Evolutionary conservation across 2,888 invertebrate species (phyloP).

Genomic region (Muschampia plurimacula): DNA sequence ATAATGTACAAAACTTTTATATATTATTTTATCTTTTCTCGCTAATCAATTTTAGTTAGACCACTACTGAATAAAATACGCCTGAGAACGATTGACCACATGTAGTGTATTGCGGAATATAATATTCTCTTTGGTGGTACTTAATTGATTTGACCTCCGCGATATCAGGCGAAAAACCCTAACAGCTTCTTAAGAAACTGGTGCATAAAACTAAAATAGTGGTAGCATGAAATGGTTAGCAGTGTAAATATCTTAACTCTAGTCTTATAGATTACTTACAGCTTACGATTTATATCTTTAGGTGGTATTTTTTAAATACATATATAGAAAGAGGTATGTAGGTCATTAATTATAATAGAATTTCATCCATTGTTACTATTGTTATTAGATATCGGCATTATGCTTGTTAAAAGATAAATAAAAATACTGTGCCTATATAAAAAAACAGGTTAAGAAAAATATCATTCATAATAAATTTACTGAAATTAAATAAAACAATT

Average conservation of each 20-base stretch:
- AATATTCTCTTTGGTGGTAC: conserved; percentile 24
- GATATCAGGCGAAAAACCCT: not conserved
- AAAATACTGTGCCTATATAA: too few species aligned
- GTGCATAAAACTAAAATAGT: not conserved
- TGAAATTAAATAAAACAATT: not conserved
- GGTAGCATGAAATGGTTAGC: not conserved
- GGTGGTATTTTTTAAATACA: too few species aligned
- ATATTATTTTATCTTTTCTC: not conserved
- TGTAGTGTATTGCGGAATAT: conserved; percentile 15
- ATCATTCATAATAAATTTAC: not conserved
- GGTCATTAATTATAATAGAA: too few species aligned
- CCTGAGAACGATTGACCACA: conserved; percentile 14
- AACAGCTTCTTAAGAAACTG: not conserved
- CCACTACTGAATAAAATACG: not conserved
- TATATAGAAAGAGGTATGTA: too few species aligned
- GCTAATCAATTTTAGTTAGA: not conserved
- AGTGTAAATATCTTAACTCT: too few species aligned
- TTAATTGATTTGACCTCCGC: not conserved
- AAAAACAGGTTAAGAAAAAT: too few species aligned
- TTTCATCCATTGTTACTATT: too few species aligned
- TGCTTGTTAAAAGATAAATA: too few species aligned
- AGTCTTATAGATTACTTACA: too few species aligned
- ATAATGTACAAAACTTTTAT: not conserved
- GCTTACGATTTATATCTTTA: too few species aligned
- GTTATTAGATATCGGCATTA: too few species aligned